Percentiles rank a stretch among this genome's conserved stretches.
phyloP scores from a whole-genome alignment of 2,113 vertebrate genomes.

The Hemibagrus wyckioides region DNA sequence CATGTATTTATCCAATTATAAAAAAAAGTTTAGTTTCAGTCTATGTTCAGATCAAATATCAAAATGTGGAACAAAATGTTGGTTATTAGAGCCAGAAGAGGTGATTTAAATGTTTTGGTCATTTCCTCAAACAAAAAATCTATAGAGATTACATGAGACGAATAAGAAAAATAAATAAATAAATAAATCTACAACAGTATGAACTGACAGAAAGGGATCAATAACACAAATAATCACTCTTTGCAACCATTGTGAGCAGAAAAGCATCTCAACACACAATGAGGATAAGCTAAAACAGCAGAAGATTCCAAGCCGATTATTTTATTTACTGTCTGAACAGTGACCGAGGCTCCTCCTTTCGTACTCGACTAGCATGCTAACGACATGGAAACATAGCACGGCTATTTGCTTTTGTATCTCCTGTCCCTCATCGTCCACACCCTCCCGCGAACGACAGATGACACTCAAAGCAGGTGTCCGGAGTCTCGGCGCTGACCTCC shows the following conservation, averaged over 20 bases:
- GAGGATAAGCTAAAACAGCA: neutral
- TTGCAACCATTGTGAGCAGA: neutral
- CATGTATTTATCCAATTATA: neutral
- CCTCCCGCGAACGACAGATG: constrained; percentile 61
- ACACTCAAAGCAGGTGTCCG: constrained; percentile 58
- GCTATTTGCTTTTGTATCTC: neutral
- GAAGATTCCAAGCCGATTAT: neutral
- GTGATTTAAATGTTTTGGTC: neutral
- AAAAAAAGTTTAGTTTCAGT: neutral
- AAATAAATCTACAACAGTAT: too few species aligned
- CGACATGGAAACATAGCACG: neutral
- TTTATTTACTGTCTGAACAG: neutral
- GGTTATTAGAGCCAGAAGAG: neutral
- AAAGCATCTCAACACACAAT: neutral
- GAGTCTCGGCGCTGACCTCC: constrained; percentile 53
- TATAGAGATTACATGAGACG: too few species aligned
- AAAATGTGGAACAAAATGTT: neutral
- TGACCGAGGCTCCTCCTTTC: neutral
- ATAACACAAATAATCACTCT: too few species aligned
- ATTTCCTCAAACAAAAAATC: neutral
- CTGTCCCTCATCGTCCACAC: constrained; percentile 40
- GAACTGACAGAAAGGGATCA: too few species aligned
- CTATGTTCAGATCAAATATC: neutral
- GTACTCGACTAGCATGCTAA: neutral
- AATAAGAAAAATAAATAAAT: too few species aligned